Percentiles rank a stretch among this genome's conserved stretches.
phyloP scores from a whole-genome alignment of 2,797 vertebrate genomes.

The Tadarida brasiliensis region DNA sequence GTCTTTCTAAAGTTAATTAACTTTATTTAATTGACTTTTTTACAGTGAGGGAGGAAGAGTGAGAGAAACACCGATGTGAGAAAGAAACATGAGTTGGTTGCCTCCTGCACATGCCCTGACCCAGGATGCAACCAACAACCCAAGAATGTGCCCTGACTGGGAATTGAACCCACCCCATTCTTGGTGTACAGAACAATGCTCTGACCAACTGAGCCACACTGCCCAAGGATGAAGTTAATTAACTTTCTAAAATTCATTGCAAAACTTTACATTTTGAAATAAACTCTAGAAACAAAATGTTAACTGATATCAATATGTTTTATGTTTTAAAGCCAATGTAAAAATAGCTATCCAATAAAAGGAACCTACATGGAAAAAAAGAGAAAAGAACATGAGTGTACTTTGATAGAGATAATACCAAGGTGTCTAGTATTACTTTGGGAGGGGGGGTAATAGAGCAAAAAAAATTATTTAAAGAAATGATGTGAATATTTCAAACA shows the following conservation, averaged over 20 bases:
- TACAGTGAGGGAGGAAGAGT: too few species aligned
- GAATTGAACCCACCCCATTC: too few species aligned
- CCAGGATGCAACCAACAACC: too few species aligned
- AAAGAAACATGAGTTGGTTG: too few species aligned
- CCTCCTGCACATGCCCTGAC: too few species aligned
- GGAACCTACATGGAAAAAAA: background rate
- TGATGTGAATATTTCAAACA: background rate
- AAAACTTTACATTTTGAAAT: background rate
- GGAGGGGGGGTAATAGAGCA: background rate
- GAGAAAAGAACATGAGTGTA: background rate
- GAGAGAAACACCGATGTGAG: too few species aligned
- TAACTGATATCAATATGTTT: background rate
- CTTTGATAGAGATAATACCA: background rate
- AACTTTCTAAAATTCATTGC: background rate
- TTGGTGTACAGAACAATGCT: too few species aligned
- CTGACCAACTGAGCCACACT: too few species aligned
- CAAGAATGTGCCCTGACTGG: too few species aligned
- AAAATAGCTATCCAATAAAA: background rate
- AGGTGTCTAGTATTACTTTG: background rate
- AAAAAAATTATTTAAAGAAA: background rate
- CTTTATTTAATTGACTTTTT: too few species aligned
- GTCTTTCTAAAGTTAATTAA: background rate
- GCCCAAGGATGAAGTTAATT: too few species aligned
- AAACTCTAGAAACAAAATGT: background rate
- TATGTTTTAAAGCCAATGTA: background rate